A percentile compares a stretch with the other conserved stretches of the same genome.
Evolutionary conservation across 2,888 invertebrate species (phyloP).

Genomic region (Lithophane semibrunnea): DNA sequence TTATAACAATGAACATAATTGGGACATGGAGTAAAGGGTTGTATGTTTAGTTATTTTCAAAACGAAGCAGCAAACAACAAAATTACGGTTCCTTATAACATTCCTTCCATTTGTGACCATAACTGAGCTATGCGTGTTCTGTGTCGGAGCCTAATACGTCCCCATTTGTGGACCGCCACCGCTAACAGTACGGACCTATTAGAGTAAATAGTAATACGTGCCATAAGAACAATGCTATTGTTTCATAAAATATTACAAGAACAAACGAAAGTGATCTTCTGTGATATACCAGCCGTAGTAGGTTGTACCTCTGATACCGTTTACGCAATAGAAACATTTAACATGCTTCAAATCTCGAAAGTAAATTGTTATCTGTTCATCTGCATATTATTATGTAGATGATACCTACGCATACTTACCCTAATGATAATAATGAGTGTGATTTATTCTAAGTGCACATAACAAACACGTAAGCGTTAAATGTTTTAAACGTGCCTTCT

Average conservation of each 20-base stretch:
- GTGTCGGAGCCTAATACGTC: constrained; percentile 27
- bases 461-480: constrained; percentile 55
- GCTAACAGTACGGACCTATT: constrained; percentile 28
- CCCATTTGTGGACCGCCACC: constrained; percentile 35
- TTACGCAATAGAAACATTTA: constrained; percentile 67
- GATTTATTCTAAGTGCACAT: constrained; percentile 57
- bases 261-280: constrained; percentile 70
- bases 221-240: constrained; percentile 62
- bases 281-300: constrained; percentile 43
- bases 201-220: constrained; percentile 48
- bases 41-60: background rate
- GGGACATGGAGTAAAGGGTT: background rate
- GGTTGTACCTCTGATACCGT: constrained; percentile 8
- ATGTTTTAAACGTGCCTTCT: constrained; percentile 46
- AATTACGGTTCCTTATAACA: constrained; percentile 10
- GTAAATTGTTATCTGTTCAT: constrained; percentile 51
- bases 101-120: constrained; percentile 31
- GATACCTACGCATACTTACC: constrained; percentile 42
- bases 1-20: background rate
- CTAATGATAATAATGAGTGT: constrained; percentile 42
- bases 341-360: constrained; percentile 49
- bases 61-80: constrained; percentile 15
- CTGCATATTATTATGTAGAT: constrained; percentile 54
- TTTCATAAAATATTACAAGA: constrained; percentile 61
- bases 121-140: constrained; percentile 52